Evolutionary conservation across 2,888 invertebrate species (phyloP).

Genomic region (Drosophila diplacantha): DNA sequence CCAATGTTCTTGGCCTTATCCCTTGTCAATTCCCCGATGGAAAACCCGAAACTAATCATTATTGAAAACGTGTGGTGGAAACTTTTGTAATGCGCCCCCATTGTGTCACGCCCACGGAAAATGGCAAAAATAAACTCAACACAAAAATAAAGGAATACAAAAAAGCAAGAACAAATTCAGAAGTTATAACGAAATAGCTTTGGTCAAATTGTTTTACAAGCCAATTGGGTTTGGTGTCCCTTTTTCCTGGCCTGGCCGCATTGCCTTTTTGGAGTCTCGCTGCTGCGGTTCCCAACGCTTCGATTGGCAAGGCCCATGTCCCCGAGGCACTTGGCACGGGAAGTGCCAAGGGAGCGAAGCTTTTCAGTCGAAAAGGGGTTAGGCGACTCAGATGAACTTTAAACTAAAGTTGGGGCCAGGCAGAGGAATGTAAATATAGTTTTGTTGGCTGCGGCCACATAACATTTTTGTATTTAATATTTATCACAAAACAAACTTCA

Average conservation of each 20-base stretch:
- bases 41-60: constrained; percentile 57
- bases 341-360: constrained; percentile 9
- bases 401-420: constrained; percentile 1
- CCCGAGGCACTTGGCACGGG: constrained; percentile 41
- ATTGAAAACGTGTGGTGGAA: constrained; percentile 58
- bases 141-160: constrained; percentile 9
- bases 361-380: constrained; percentile 16
- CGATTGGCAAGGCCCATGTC: constrained; percentile 35
- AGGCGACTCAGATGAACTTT: constrained; percentile 13
- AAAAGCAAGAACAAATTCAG: constrained; percentile 33
- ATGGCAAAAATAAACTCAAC: constrained; percentile 2
- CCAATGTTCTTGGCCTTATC: constrained; percentile 19
- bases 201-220: constrained; percentile 61
- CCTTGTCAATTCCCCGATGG: constrained; percentile 27
- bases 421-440: background rate
- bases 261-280: constrained; percentile 29
- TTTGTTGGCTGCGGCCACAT: background rate
- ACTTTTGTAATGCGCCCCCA: constrained; percentile 41
- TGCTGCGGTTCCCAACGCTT: constrained; percentile 22
- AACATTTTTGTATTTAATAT: background rate
- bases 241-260: constrained; percentile 6
- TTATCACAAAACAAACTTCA: background rate
- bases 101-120: constrained; percentile 19
- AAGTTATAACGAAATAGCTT: constrained; percentile 62
- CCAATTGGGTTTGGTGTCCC: constrained; percentile 42